Evolutionary conservation across 2,113 vertebrate genomes (phyloP), one percentile per base, ranked within the genome.

Genomic region (Dipodomys spectabilis): DNA sequence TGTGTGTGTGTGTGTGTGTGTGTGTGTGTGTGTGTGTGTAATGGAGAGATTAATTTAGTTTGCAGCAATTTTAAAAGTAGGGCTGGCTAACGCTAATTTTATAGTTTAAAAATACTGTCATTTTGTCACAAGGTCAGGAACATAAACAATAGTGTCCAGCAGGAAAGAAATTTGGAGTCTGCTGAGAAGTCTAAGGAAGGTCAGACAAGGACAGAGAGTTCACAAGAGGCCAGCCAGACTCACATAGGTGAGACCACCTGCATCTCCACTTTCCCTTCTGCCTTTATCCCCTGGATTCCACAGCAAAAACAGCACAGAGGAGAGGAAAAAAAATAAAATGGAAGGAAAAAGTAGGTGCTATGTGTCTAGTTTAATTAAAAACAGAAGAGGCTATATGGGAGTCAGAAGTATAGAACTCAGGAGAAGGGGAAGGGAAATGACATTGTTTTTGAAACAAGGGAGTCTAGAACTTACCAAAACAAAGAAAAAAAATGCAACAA

Each of bases 241-340:
- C 27, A 27, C 10, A 32, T 15, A 12, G 22, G 32, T 2, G 45
- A 62, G 64, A 27, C 81, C 57, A 13, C 44, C 2, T 0, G 6
- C 49, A 18, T 30, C 39, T 25, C 32, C 4, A 7, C 28, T 49
- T 1, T 49, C 32, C 16, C 27, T 1, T 27, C 25, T 28, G 30
- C 9, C 25, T 71, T 73, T 32, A 45, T 75, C 30, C 67, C 30
- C 85, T 10, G 1, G 20, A 71, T 32, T 72, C 32, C 53, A 3
- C 0, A 0, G 49, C 45, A 23, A 0, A 0, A 28, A 0, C 15
- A 7, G 7, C 6, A 22, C 4, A 28, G 32, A 27, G 30, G 9
- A 11, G 12, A 18, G 11, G 8, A 2, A 0, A 0, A 39, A 4
- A 82, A 53, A 19, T 4, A 45, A 83, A 83, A 90, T 0, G 9